phyloP scores from a whole-genome alignment of 2,113 vertebrate species.

The Cottus gobio region DNA sequence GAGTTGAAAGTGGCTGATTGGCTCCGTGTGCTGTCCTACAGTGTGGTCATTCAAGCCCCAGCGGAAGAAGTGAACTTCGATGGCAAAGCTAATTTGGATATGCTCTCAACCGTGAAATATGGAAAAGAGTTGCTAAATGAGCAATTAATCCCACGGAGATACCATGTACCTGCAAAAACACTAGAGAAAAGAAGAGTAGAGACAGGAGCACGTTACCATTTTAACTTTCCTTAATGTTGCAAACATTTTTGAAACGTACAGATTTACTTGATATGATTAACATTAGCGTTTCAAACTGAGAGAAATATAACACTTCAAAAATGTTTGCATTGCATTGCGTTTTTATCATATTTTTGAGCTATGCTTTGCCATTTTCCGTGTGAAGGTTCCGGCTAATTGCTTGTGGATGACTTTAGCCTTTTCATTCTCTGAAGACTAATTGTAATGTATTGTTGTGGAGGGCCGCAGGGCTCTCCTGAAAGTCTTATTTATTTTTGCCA shows the following conservation, averaged over 20 bases:
- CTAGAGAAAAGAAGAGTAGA: conserved; percentile 32
- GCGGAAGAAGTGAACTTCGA: conserved; percentile 75
- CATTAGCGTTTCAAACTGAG: not conserved
- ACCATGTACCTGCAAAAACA: conserved; percentile 69
- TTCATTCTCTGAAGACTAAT: conserved; percentile 62
- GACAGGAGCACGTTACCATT: conserved; percentile 43
- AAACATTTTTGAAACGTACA: conserved; percentile 14
- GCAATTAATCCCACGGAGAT: conserved; percentile 80
- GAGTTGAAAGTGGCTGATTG: conserved; percentile 58
- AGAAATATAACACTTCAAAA: not conserved
- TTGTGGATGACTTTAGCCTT: conserved; percentile 63
- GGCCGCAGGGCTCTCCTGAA: conserved; percentile 51
- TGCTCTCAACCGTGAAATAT: conserved; percentile 79
- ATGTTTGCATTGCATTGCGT: conserved; percentile 1
- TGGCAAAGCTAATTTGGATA: conserved; percentile 81
- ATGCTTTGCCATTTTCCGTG: conserved; percentile 51
- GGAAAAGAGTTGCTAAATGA: conserved; percentile 80
- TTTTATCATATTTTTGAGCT: conserved; percentile 22
- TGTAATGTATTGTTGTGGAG: conserved; percentile 64
- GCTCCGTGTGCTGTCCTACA: conserved; percentile 50
- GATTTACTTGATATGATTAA: conserved; percentile 18
- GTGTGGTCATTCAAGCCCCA: conserved; percentile 71
- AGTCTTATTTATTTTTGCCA: conserved; percentile 74
- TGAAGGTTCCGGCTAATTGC: conserved; percentile 62
- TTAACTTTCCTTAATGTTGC: conserved; percentile 45